phyloP scores from a whole-genome alignment of 2,888 invertebrate genomes.

The Himalopsyche kuldschensis region DNA sequence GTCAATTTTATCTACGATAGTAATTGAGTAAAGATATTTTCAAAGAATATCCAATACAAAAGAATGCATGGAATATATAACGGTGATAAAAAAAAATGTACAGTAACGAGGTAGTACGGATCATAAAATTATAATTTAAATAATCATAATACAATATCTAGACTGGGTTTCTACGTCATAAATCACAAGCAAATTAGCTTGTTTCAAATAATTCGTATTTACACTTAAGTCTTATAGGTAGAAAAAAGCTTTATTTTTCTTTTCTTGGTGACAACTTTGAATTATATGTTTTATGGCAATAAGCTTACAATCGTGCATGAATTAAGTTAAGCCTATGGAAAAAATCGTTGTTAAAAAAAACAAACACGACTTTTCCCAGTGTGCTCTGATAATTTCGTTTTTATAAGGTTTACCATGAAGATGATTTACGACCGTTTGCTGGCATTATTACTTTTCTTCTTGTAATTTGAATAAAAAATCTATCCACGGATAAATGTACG shows the following conservation, averaged over 20 bases:
- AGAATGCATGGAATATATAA: too few relatives aligned
- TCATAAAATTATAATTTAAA: neutral
- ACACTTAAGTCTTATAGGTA: neutral
- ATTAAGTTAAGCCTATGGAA: conserved; percentile 7
- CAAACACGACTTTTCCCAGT: conserved; percentile 2
- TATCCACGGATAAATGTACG: neutral
- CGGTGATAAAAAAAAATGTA: too few relatives aligned
- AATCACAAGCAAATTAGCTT: neutral
- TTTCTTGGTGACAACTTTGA: neutral
- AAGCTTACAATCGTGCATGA: conserved; percentile 14
- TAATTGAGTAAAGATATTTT: too few relatives aligned
- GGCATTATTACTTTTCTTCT: conserved; percentile 23
- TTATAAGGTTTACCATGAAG: conserved; percentile 25
- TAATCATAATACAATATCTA: neutral
- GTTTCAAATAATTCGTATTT: neutral
- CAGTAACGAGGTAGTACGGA: too few relatives aligned
- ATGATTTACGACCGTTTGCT: conserved; percentile 24
- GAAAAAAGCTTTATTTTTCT: neutral
- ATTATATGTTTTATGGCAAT: conserved; percentile 7
- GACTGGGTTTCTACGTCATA: neutral
- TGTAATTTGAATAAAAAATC: conserved; percentile 1
- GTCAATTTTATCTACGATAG: too few relatives aligned
- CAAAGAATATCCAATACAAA: too few relatives aligned
- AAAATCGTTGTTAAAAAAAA: neutral
- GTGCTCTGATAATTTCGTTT: conserved; percentile 28